Percentiles rank a stretch among this genome's conserved stretches.
Conservation (phyloP, 2,888 invertebrate species). For the Lasioglossum villosulum region DNA sequence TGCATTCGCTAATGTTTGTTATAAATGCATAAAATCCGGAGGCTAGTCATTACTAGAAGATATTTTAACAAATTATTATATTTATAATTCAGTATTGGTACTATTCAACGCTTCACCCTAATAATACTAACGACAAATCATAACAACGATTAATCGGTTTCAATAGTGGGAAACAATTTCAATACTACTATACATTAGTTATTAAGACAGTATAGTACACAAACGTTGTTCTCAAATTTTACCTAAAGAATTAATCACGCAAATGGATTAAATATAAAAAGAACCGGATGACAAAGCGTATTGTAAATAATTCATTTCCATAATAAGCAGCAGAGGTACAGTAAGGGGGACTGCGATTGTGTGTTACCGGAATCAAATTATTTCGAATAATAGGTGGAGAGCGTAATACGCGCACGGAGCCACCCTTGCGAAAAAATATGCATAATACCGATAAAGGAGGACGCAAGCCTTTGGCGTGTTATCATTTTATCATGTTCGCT, state of each 20-base stretch:
- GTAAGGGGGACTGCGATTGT: neutral
- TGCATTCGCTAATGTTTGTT: no score
- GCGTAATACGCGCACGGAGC: slow-evolving; percentile 11
- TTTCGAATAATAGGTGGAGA: neutral
- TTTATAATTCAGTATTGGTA: no score
- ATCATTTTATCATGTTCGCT: neutral
- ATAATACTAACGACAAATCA: no score
- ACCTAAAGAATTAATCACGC: neutral
- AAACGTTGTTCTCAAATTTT: neutral
- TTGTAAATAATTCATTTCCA: slow-evolving; percentile 12
- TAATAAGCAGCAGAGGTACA: neutral
- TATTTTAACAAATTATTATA: no score
- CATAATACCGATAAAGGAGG: slow-evolving; percentile 6
- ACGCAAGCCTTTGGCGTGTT: neutral
- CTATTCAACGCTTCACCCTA: no score
- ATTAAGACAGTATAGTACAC: neutral
- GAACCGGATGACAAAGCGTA: neutral
- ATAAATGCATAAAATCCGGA: no score
- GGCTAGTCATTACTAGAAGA: no score
- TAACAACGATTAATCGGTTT: no score
- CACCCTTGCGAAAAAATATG: neutral
- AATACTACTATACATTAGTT: neutral
- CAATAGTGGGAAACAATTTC: no score
- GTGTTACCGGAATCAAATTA: slow-evolving; percentile 3
- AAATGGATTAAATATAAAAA: neutral